Evolutionary conservation across 2,888 invertebrate genomes (phyloP), one percentile per base, ranked within the genome.

Genomic region (Allacma fusca): DNA sequence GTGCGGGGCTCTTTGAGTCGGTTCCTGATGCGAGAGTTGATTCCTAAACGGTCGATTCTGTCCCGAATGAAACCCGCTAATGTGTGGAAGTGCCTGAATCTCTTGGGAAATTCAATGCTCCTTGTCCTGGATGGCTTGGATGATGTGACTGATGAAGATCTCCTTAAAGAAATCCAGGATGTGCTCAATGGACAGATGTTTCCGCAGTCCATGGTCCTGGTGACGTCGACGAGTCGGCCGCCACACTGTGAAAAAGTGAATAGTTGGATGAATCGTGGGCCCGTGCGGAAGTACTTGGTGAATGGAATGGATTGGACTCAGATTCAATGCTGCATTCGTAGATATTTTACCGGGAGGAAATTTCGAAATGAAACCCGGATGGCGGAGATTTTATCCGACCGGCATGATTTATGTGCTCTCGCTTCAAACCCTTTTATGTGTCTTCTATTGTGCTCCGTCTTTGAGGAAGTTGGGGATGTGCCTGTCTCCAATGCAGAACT

Each of bases 51-150:
- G 71, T 81, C 81, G 13, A 78, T 82, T 28, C 80, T 82, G 23
- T 78, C 80, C 9, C 67, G 82, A 71, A 82, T 83, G 80, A 83
- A 82, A 70, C 81, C 79, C 19, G 79, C 77, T 24, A 84, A 83
- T 65, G 81, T 85, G 34, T 84, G 81, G 83, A 85, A 84, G 74
- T 83, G 83, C 68, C 78, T 85, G 76, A 84, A 83, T 75, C 79
- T 83, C 64, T 81, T 84, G 67, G 85, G 85, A 59, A 83, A 83
- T 40, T 83, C 84, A 69, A 83, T 89, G 26, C 86, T 89, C 16
- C 88, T 90, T 81, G 87, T 90, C 26, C 85, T 90, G 50, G 89
- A 89, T 83, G 89, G 89, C 0, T 50, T 89, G 84, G 89, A 89
- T 83, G 88, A 88, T 80, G 87, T 88, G 24, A 85, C 86, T 26